Conservation (phyloP, 2,888 invertebrate genomes). For the Agrochola litura region DNA sequence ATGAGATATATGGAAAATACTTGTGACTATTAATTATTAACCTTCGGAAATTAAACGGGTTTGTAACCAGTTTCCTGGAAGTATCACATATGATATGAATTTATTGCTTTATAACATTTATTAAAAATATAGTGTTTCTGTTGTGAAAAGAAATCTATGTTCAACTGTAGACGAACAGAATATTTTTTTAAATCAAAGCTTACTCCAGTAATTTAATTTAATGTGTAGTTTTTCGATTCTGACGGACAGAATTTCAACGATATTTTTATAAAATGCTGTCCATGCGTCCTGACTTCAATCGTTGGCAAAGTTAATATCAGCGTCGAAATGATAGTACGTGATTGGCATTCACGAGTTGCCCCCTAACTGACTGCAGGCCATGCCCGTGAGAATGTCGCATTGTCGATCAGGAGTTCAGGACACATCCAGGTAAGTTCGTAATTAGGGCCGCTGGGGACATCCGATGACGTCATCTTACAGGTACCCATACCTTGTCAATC, state of each 20-base stretch:
- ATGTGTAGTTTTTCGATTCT: too few relatives aligned
- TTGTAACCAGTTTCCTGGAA: background rate
- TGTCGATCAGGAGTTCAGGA: conserved; percentile 51
- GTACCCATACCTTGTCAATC: background rate
- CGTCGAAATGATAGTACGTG: conserved; percentile 71
- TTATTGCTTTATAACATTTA: background rate
- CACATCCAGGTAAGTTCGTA: conserved; percentile 39
- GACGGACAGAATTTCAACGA: background rate
- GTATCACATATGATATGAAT: background rate
- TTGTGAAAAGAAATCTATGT: too few relatives aligned
- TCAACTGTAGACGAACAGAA: too few relatives aligned
- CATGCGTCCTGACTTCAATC: conserved; percentile 11
- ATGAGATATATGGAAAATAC: conserved; percentile 15
- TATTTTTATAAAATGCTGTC: background rate
- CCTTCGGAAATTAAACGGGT: conserved; percentile 21
- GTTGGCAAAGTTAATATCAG: conserved; percentile 30
- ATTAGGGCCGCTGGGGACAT: conserved; percentile 9
- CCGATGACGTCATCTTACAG: conserved; percentile 1
- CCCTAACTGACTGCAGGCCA: conserved; percentile 74
- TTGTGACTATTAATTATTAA: conserved; percentile 24
- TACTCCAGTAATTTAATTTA: too few relatives aligned
- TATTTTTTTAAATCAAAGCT: too few relatives aligned
- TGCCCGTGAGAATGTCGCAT: conserved; percentile 73
- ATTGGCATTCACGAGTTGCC: conserved; percentile 80
- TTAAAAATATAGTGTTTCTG: too few relatives aligned